Percentiles rank a stretch among this genome's conserved stretches.
Evolutionary conservation across 1,140 invertebrate genomes (phyloP).

Genomic region (Glomeris maerens): DNA sequence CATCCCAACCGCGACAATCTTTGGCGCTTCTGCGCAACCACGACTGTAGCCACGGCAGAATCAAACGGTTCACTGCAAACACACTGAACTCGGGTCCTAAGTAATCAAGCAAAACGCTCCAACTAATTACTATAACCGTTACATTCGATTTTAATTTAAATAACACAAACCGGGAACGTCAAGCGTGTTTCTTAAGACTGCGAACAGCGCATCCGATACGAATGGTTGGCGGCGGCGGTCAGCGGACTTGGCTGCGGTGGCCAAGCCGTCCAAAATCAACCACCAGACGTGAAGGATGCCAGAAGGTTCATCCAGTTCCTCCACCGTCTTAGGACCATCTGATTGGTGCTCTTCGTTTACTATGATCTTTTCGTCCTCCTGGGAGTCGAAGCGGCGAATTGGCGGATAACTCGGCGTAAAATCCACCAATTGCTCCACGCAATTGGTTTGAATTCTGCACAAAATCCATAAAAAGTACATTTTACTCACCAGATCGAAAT

Average conservation of each 20-base stretch:
- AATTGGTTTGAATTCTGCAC: too few relatives aligned
- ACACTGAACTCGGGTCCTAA: slow-evolving; percentile 67
- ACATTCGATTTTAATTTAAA: too few relatives aligned
- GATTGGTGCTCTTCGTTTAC: too few relatives aligned
- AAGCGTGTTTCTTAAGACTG: slow-evolving; percentile 57
- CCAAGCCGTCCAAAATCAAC: slow-evolving; percentile 72
- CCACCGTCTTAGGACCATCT: slow-evolving; percentile 18
- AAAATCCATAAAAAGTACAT: too few relatives aligned
- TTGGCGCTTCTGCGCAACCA: slow-evolving; percentile 60
- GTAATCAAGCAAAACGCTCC: slow-evolving; percentile 7
- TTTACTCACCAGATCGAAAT: too few relatives aligned
- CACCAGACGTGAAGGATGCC: slow-evolving; percentile 84
- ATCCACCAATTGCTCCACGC: neutral
- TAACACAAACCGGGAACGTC: slow-evolving; percentile 45
- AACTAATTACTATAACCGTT: slow-evolving; percentile 1
- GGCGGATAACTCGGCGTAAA: neutral
- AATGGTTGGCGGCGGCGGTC: slow-evolving; percentile 70
- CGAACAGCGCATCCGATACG: slow-evolving; percentile 70
- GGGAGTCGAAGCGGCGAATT: neutral
- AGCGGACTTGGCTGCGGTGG: slow-evolving; percentile 56
- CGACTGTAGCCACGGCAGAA: slow-evolving; percentile 75
- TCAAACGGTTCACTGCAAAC: slow-evolving; percentile 75
- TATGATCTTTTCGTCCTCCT: neutral
- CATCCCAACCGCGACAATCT: slow-evolving; percentile 51
- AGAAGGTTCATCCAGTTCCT: slow-evolving; percentile 55